Evolutionary conservation across 2,113 vertebrate species (phyloP), one percentile per base, ranked within the genome.

Genomic region (Calyptomena viridis): DNA sequence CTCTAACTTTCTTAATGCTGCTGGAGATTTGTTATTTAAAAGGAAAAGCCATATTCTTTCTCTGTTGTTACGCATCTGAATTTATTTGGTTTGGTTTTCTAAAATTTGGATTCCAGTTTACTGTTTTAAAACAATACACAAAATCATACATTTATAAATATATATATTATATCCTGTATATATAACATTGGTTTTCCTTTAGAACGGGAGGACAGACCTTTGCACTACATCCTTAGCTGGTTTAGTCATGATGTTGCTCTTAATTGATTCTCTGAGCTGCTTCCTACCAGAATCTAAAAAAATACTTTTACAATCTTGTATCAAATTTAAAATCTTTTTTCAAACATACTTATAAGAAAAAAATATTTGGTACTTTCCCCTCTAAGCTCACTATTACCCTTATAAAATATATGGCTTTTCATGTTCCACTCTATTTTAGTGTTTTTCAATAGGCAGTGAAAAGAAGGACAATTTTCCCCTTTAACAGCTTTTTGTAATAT

Each of bases 391-490:
- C 78, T 95, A 92, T 64, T 93, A 93, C 86, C 83, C 86, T 93
- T 97, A 98, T 94, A 98, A 98, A 97, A 98, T 95, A 97, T 98
- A 98, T 98, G 97, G 97, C 98, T 98, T 98, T 97, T 97, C 94
- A 96, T 50, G 81, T 87, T 87, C 71, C 80, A 90, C 93, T 89
- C 93, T 89, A 59, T 93, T 77, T 96, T 98, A 97, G 94, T 97
- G 96, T 97, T 97, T 97, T 96, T 86, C 74, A 80, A 95, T 95
- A 97, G 97, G 96, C 95, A 97, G 96, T 94, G 94, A 97, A 96
- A 94, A 94, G 94, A 97, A 96, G 84, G 91, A 94, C 76, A 83
- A 87, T 81, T 73, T 94, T 95, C 87, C 56, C 80, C 76, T 63
- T 93, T 86, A 92, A 93, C 90, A 96, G 92, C 15, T 55, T 79